These are phyloP conservation scores for Megaptera novaeangliae DNA, from an alignment of 2,113 vertebrate species.

Conservation along the genomic window DNA sequence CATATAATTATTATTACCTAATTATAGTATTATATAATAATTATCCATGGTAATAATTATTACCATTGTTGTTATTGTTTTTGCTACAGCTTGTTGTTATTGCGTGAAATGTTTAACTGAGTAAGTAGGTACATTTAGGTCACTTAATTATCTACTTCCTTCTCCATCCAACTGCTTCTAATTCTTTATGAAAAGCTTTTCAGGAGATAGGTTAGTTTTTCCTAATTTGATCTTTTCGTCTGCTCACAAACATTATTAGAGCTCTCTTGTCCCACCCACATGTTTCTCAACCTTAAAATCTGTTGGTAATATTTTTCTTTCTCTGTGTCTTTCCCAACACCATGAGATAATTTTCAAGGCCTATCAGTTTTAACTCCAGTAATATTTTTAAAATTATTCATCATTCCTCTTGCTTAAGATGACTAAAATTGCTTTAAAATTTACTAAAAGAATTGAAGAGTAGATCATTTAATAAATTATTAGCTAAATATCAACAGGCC, in stretches of 20 bases:
- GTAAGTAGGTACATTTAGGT: background rate
- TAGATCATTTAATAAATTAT: background rate
- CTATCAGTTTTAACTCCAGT: background rate
- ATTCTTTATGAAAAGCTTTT: background rate
- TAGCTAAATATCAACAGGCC: background rate
- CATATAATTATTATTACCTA: background rate
- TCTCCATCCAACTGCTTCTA: background rate
- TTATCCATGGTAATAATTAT: no score
- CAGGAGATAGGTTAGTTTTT: background rate
- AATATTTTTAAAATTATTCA: background rate
- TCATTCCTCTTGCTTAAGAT: background rate
- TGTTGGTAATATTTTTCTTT: background rate
- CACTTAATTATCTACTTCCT: background rate
- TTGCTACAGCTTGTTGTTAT: background rate
- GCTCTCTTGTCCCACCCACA: background rate
- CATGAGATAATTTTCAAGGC: background rate
- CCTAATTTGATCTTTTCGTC: background rate
- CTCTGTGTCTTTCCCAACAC: background rate
- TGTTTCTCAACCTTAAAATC: background rate
- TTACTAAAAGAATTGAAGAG: background rate
- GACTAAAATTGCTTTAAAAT: background rate
- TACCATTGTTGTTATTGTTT: background rate
- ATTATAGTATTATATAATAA: no score
- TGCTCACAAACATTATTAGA: background rate
- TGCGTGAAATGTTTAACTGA: background rate